Base-by-base conservation (phyloP, 1,140 invertebrate genomes). In the Brachionus rubens region DNA sequence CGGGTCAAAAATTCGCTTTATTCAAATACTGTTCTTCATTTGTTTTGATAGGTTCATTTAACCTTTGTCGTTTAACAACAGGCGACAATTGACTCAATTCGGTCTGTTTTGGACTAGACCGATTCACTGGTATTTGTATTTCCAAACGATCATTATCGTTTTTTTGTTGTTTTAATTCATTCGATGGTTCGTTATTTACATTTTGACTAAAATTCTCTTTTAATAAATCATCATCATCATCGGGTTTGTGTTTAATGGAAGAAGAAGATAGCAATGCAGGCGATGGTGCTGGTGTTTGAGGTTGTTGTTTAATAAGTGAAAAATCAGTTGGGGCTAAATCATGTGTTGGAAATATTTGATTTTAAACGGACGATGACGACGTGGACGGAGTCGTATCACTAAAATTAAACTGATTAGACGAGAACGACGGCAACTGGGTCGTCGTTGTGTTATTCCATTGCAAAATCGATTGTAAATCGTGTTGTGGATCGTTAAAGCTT, bases 261-360 rank as follows among this genome's bases (percentile, higher is more conserved):
- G 28, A 33, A 6, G 28, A 1, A 59, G 30, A 4, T 33, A 36
- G 30, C 3, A 30, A 30, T 16, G 54, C 54, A 0, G 54, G 54
- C 5, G 54, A 59, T 3, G 54, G 54, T 16, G 54, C 54, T 14
- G 54, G 54, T 0, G 54, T 59, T n/a, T 59, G 28, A 1, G 54
- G 54, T n/a, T 59, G 54, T 5, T 59, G 54, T n/a, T 59, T 59
- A 10, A 59, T 21, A 16, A 33, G 1, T 10, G 30, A n/a, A 48
- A 6, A 1, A n/a, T 6, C 16, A 0, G 9, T 5, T 10, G 50
- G 0, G 4, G 50, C 9, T 2, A 59, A 36, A 46, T 65, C 36
- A 41, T 65, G 59, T 7, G 14, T 14, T 19, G 59, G 59, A 65
- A 65, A 65, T 41, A 65, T 65, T 41, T 65, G 59, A 41, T 65